Evolutionary conservation across 1,140 invertebrate genomes (phyloP).

Genomic region (Yoshiicerus persimilis): DNA sequence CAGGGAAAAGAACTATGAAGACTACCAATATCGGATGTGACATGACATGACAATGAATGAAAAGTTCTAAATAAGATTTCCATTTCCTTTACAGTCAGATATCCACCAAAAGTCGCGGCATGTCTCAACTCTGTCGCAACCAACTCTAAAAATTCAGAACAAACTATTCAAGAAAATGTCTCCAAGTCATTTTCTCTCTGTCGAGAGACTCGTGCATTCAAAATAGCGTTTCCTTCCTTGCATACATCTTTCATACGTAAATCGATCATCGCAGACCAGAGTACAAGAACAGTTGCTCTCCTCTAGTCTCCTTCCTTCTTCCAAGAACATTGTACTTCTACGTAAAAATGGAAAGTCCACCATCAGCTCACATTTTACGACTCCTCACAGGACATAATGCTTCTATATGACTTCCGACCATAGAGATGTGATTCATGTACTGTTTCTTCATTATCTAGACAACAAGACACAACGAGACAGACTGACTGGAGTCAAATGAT

Average conservation of each 20-base stretch:
- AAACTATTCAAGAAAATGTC: background rate
- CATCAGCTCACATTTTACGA: background rate
- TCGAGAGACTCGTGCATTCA: background rate
- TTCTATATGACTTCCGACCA: background rate
- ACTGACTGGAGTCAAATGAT: background rate
- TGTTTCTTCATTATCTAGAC: background rate
- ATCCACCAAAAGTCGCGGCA: background rate
- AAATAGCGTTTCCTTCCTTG: background rate
- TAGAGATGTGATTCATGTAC: background rate
- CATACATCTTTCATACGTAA: background rate
- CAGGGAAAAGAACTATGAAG: background rate
- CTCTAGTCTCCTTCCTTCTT: too few relatives aligned
- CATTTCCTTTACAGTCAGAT: background rate
- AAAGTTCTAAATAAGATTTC: background rate
- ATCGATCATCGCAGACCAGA: background rate
- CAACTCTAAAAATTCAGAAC: background rate
- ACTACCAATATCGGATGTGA: background rate
- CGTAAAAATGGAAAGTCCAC: background rate
- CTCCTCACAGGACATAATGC: background rate
- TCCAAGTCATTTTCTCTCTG: background rate
- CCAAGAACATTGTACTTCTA: background rate
- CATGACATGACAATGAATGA: constrained; percentile 1
- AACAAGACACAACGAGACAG: background rate
- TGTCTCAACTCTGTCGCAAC: background rate
- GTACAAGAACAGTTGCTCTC: background rate